phyloP scores from a whole-genome alignment of 1,140 invertebrate genomes.

The Drosophila carrolli region DNA sequence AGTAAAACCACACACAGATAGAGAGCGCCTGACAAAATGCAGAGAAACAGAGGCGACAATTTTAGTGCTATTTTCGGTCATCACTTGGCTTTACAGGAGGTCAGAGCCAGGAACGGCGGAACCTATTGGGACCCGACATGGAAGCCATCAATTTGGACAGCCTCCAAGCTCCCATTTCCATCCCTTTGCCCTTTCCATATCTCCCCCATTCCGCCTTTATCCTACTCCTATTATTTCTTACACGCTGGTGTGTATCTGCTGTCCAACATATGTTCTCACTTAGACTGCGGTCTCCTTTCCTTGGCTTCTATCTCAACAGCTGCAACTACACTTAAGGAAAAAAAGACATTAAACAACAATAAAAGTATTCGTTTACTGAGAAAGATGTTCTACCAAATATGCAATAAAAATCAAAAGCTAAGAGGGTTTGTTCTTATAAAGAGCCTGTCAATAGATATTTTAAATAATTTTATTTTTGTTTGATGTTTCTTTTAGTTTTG shows the following conservation, averaged over 20 bases:
- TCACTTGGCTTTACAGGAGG: constrained; percentile 46
- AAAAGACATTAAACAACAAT: neutral
- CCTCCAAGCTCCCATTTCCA: neutral
- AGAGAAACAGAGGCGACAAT: constrained; percentile 58
- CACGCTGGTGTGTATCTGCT: constrained; percentile 45
- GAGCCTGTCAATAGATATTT: too few species aligned
- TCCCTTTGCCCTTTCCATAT: neutral
- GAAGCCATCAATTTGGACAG: constrained; percentile 16
- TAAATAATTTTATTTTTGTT: too few species aligned
- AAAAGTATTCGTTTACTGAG: neutral
- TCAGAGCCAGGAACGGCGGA: constrained; percentile 27
- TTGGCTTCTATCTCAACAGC: constrained; percentile 17
- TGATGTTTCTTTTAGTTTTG: too few species aligned
- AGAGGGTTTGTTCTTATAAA: too few species aligned
- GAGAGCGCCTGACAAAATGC: constrained; percentile 30
- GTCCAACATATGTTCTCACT: constrained; percentile 61
- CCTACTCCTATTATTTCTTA: constrained; percentile 8
- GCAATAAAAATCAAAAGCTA: neutral
- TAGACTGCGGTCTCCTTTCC: constrained; percentile 23
- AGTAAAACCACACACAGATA: constrained; percentile 19
- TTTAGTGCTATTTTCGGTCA: constrained; percentile 66
- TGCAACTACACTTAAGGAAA: constrained; percentile 17
- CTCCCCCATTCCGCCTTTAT: neutral
- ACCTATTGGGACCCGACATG: constrained; percentile 38
- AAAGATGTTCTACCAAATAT: neutral